Evolutionary conservation across 30 jellyfish, hydroid and myxozoan species (phyloP), one percentile per base, ranked within the genome.

Genomic region (Turritopsis dohrnii): DNA sequence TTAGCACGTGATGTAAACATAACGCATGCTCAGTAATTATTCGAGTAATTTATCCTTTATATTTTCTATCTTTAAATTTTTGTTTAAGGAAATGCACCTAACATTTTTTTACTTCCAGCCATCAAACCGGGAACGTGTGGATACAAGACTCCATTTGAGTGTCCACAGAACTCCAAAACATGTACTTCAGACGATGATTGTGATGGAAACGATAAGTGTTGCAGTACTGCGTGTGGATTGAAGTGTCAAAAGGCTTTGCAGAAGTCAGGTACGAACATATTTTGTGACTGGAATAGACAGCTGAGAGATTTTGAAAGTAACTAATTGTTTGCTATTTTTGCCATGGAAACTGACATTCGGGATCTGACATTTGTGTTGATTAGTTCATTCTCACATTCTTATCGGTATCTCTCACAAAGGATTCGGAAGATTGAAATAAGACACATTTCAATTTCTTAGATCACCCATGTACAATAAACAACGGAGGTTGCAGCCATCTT

Each of bases 401-500:
- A n/a, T n/a, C n/a, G n/a, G n/a, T n/a, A n/a, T n/a, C n/a, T n/a
- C n/a, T n/a, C n/a, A n/a, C n/a, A n/a, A n/a, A n/a, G n/a, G n/a
- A n/a, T n/a, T n/a, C n/a, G n/a, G n/a, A n/a, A n/a, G n/a, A n/a
- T n/a, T n/a, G n/a, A n/a, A n/a, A n/a, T n/a, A n/a, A n/a, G n/a
- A 3, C 25, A 22, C 31, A 24, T 74, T 23, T 79, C 25, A 20
- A 17, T 79, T 52, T 79, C 29, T 79, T 25, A 79, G 85, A 79
- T 52, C 85, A 89, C 79, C 91, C 88, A 19, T 89, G 96, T 65
- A 74, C 84, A 66, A 60, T 79, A 5, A 79, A 85, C 9, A 89
- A 89, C 66, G 96, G 96, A 17, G 96, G 96, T 22, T 89, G 96
- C 80, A 84, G 94, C 53, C 96, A 89, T 31, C 79, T 84, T 60